A percentile compares a stretch with the other conserved stretches of the same genome.
phyloP scores from a whole-genome alignment of 1,140 invertebrate species.

The Papilio xuthus region DNA sequence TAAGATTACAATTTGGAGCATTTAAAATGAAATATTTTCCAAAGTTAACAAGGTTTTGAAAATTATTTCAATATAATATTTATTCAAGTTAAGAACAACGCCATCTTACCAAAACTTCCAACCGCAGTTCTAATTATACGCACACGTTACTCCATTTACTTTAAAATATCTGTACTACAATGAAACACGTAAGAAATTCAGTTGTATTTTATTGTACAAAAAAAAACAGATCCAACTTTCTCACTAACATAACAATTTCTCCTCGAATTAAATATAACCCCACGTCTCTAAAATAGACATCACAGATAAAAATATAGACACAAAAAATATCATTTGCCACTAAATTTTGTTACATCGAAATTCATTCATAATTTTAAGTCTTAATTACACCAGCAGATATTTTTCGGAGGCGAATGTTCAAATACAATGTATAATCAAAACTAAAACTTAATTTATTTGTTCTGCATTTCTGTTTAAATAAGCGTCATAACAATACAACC shows the following conservation, averaged over 20 bases:
- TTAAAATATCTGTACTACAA: slow-evolving; percentile 21
- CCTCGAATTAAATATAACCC: slow-evolving; percentile 58
- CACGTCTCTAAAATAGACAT: slow-evolving; percentile 69
- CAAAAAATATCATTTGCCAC: slow-evolving; percentile 64
- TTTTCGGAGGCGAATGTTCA: neutral
- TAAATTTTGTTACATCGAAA: slow-evolving; percentile 56
- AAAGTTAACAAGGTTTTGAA: neutral
- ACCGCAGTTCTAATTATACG: neutral
- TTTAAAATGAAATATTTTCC: neutral
- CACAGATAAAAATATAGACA: slow-evolving; percentile 75
- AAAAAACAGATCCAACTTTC: slow-evolving; percentile 62
- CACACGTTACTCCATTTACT: neutral
- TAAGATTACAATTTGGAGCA: neutral
- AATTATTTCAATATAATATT: too few species aligned
- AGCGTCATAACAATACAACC: slow-evolving; percentile 30
- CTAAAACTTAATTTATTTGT: neutral
- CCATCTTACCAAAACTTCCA: neutral
- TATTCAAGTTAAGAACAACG: neutral
- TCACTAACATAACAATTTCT: slow-evolving; percentile 56
- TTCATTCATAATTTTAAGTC: slow-evolving; percentile 40
- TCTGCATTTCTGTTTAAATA: neutral
- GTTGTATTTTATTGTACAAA: slow-evolving; percentile 66
- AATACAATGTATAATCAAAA: neutral
- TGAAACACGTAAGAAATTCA: slow-evolving; percentile 43
- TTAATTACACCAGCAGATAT: neutral